Evolutionary conservation across 64 coral and sea anemone species (phyloP).

Genomic region (Dendrophyllia cribrosa): DNA sequence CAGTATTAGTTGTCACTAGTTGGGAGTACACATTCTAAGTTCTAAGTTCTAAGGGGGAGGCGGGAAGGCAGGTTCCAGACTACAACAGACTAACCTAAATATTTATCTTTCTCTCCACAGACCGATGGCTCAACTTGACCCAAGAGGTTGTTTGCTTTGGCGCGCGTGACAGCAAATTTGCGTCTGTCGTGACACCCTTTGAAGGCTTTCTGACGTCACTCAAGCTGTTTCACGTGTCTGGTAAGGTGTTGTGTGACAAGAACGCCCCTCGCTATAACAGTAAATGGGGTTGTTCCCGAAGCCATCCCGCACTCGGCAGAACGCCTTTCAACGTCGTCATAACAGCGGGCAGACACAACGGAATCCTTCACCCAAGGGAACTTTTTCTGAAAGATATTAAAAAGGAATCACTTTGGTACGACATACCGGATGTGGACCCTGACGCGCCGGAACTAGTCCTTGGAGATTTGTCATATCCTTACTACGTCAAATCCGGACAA

Average conservation of each 20-base stretch:
- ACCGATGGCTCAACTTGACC: conserved; percentile 25
- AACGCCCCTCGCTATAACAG: neutral
- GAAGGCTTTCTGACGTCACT: conserved; percentile 41
- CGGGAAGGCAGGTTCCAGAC: no score
- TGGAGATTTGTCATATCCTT: conserved; percentile 7
- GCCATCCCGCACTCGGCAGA: neutral
- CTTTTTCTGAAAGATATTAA: neutral
- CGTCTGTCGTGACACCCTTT: neutral
- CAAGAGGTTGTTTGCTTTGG: conserved; percentile 27
- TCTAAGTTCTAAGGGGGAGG: no score
- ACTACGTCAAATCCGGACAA: conserved; percentile 8
- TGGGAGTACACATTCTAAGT: no score
- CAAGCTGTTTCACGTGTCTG: conserved; percentile 26
- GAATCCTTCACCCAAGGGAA: neutral
- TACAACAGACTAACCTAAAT: no score
- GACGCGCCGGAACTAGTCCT: conserved; percentile 23
- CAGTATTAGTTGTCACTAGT: no score
- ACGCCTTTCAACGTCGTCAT: conserved; percentile 30
- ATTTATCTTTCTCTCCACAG: neutral
- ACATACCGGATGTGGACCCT: neutral
- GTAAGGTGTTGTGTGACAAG: neutral
- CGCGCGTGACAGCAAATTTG: neutral
- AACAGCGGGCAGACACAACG: conserved; percentile 9
- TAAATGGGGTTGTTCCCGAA: conserved; percentile 36
- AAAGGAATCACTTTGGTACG: conserved; percentile 7